These are phyloP conservation scores for Metallyticus violacea DNA, from an alignment of 2,888 invertebrate genomes.

Conservation along the genomic window DNA sequence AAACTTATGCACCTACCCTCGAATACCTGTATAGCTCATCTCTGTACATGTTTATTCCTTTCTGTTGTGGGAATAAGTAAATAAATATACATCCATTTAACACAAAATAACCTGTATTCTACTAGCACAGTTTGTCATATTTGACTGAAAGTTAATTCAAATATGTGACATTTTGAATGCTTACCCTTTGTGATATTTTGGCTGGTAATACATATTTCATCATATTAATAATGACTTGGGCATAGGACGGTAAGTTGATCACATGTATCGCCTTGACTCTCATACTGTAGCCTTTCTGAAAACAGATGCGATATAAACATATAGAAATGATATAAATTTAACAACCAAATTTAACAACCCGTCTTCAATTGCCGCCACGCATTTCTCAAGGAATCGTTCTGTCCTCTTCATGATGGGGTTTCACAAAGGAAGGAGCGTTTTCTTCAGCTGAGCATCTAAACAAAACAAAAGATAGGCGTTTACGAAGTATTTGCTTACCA, in stretches of 20 bases:
- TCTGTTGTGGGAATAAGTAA: background rate
- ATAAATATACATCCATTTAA: too few species aligned
- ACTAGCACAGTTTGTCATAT: too few species aligned
- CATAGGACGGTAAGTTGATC: background rate
- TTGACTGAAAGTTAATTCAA: too few species aligned
- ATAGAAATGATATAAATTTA: too few species aligned
- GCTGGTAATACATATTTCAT: background rate
- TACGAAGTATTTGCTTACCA: background rate
- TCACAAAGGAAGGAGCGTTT: background rate
- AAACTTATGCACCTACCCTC: too few species aligned
- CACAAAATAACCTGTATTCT: too few species aligned
- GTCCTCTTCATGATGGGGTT: too few species aligned
- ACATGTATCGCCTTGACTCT: conserved; percentile 5
- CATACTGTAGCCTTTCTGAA: conserved; percentile 3
- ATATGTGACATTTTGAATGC: too few species aligned
- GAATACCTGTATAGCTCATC: background rate
- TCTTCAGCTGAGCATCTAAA: background rate
- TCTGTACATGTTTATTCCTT: background rate
- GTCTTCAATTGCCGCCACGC: too few species aligned
- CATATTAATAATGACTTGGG: background rate
- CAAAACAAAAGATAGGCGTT: background rate
- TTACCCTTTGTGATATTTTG: background rate
- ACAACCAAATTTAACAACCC: too few species aligned
- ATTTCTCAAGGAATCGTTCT: too few species aligned
- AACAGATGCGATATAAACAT: background rate